A percentile compares a stretch with the other conserved stretches of the same genome.
These are phyloP conservation scores for Phalacrocorax brasilianus DNA, from an alignment of 2,113 vertebrate genomes.

Conservation along the genomic window DNA sequence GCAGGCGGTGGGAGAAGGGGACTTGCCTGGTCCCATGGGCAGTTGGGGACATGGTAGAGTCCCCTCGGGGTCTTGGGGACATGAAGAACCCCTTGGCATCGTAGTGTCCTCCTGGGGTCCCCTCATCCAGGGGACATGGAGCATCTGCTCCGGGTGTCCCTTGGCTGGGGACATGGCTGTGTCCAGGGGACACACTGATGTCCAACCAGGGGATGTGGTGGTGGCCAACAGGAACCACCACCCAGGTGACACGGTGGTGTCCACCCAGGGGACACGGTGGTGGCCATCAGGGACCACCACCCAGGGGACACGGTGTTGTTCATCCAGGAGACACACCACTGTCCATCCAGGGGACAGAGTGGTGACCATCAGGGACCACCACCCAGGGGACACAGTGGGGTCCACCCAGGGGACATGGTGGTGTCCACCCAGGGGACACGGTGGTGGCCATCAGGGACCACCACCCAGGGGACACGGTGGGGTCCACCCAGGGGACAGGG, in stretches of 20 bases:
- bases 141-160: neutral
- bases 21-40: rapidly evolving
- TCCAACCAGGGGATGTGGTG: no score
- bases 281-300: no score
- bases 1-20: neutral
- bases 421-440: neutral
- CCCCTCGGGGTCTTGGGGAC: neutral
- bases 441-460: no score
- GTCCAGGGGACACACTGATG: no score
- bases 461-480: neutral
- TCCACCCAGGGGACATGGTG: no score
- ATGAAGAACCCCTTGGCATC: neutral
- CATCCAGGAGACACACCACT: neutral
- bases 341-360: neutral
- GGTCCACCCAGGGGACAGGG: no score
- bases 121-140: neutral
- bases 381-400: no score
- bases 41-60: rapidly evolving
- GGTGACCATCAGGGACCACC: no score
- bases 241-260: no score
- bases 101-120: neutral
- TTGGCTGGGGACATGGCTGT: neutral
- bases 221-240: no score
- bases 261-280: neutral
- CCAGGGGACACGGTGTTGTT: neutral